A percentile compares a stretch with the other conserved stretches of the same genome.
phyloP scores from a whole-genome alignment of 1,140 invertebrate species.

The Danaus melanippus region DNA sequence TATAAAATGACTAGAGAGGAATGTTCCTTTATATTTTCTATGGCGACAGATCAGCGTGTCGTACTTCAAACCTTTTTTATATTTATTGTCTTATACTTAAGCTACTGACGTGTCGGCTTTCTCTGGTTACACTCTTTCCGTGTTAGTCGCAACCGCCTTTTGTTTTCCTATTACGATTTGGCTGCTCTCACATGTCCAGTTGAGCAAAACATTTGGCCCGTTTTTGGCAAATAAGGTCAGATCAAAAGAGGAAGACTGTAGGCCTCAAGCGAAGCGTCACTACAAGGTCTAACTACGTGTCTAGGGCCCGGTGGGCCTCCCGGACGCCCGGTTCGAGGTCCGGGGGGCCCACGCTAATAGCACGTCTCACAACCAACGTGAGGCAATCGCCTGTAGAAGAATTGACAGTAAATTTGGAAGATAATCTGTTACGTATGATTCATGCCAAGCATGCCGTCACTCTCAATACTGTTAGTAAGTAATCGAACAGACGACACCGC shows the following conservation, averaged over 20 bases:
- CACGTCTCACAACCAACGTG: constrained; percentile 69
- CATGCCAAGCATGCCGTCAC: constrained; percentile 55
- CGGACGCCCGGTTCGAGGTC: constrained; percentile 26
- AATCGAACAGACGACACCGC: no score
- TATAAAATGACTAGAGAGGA: constrained; percentile 66
- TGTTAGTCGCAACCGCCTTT: constrained; percentile 16
- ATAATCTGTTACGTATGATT: constrained; percentile 48
- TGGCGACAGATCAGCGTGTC: constrained; percentile 52
- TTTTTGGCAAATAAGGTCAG: constrained; percentile 56
- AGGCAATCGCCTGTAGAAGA: constrained; percentile 56
- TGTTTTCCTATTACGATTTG: constrained; percentile 10
- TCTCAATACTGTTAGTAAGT: constrained; percentile 21
- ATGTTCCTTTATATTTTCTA: constrained; percentile 42
- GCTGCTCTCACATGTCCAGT: constrained; percentile 20
- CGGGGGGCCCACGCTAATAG: constrained; percentile 50
- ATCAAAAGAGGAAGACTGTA: constrained; percentile 50
- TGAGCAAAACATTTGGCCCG: constrained; percentile 63
- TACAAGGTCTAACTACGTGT: constrained; percentile 65
- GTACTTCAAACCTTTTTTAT: constrained; percentile 50
- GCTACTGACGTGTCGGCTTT: constrained; percentile 36
- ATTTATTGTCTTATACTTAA: constrained; percentile 66
- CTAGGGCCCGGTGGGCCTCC: constrained; percentile 50
- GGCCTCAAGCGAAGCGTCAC: constrained; percentile 63
- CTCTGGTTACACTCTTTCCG: constrained; percentile 27
- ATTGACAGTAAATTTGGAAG: constrained; percentile 68